phyloP scores from a whole-genome alignment of 2,113 vertebrate genomes.

The Aldabrachelys gigantea region DNA sequence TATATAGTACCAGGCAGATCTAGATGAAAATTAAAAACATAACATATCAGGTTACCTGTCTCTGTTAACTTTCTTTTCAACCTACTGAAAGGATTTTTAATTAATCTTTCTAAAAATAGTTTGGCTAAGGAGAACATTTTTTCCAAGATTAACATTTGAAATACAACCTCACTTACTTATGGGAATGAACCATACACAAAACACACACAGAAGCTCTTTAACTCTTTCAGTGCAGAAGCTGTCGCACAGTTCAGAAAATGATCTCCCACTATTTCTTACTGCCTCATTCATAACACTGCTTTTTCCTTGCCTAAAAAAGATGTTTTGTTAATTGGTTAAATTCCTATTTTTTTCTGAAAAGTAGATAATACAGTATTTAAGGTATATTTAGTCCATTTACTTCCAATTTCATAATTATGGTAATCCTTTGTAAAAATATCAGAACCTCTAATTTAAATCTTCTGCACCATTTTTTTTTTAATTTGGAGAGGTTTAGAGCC shows the following conservation, averaged over 20 bases:
- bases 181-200: not conserved
- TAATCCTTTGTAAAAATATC: not conserved
- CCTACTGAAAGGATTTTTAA: not conserved
- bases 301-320: not conserved
- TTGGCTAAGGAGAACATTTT: not conserved
- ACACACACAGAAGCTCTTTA: not conserved
- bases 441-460: not conserved
- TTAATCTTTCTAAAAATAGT: constrained; percentile 34
- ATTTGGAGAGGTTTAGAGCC: not conserved
- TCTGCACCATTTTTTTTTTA: not conserved
- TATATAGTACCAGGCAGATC: fast-evolving
- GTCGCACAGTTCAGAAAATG: not conserved
- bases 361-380: not conserved
- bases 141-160: constrained; percentile 1
- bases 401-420: not conserved
- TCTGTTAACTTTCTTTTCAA: constrained; percentile 2
- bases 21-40: not conserved
- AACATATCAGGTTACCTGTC: not conserved
- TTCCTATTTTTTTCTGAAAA: not conserved
- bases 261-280: not conserved
- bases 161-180: not conserved
- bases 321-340: not conserved
- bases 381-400: not conserved
- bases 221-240: not conserved
- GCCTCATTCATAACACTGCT: not conserved